A percentile compares a stretch with the other conserved stretches of the same genome.
Conservation (phyloP, 2,797 vertebrate genomes). For the Serranus cabrilla region DNA sequence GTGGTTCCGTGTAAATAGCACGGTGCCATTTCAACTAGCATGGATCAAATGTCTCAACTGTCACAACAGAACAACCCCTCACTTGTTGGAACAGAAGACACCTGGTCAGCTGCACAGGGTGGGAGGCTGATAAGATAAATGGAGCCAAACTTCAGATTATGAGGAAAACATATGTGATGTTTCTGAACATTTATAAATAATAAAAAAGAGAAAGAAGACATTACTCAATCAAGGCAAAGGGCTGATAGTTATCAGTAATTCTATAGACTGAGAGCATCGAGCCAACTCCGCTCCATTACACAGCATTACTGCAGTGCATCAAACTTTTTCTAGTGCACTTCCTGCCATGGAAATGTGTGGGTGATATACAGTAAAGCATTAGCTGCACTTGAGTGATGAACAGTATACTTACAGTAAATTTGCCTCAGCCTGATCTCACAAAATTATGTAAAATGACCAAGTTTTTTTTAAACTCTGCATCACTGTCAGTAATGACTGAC, state of each 20-base stretch:
- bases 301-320: not conserved
- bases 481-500: too few species aligned
- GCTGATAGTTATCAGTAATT: not conserved
- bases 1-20: conserved; percentile 72
- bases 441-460: too few species aligned
- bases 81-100: conserved; percentile 56
- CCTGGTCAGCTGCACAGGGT: conserved; percentile 58
- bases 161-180: not conserved
- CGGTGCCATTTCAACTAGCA: conserved; percentile 41
- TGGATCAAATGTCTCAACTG: conserved; percentile 56
- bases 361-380: not conserved
- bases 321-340: not conserved
- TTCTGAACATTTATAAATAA: not conserved
- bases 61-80: conserved; percentile 74
- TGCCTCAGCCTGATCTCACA: too few species aligned
- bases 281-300: not conserved
- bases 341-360: not conserved
- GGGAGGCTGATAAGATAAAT: conserved; percentile 3
- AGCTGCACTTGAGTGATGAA: not conserved
- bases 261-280: not conserved
- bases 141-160: conserved; percentile 3
- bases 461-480: too few species aligned
- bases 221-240: not conserved
- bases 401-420: too few species aligned
- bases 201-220: not conserved